Evolutionary conservation across 2,797 vertebrate species (phyloP).

Genomic region (Hylomyscus alleni): DNA sequence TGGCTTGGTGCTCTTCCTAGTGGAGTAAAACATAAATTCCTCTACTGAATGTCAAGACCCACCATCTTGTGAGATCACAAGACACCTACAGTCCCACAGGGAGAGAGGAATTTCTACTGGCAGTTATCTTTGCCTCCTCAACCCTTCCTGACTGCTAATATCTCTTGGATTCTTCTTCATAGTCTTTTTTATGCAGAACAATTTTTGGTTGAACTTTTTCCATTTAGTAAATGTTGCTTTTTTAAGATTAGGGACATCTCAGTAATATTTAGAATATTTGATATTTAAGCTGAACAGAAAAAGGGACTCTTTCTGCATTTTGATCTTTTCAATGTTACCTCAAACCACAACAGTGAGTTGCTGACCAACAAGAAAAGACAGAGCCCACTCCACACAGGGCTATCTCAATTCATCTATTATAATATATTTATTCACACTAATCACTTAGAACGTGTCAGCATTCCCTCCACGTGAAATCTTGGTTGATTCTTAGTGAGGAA

Average conservation of each 20-base stretch:
- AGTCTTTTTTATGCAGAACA: neutral
- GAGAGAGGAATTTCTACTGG: neutral
- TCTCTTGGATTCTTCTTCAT: constrained; percentile 2
- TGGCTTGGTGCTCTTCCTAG: neutral
- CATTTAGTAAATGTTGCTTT: constrained; percentile 33
- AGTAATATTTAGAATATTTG: constrained; percentile 46
- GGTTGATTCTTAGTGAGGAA: constrained; percentile 25
- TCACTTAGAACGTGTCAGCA: neutral
- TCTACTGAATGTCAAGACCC: neutral
- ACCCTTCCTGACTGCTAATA: neutral
- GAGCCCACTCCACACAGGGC: neutral
- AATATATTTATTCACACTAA: neutral
- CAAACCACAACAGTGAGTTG: constrained; percentile 8
- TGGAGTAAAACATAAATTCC: neutral
- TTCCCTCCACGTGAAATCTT: neutral
- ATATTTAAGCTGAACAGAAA: constrained; percentile 62
- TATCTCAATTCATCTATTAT: neutral
- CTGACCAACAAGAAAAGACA: neutral
- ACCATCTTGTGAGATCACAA: neutral
- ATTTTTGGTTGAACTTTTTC: neutral
- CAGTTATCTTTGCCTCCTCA: neutral
- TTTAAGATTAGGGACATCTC: constrained; percentile 31
- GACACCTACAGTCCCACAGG: neutral
- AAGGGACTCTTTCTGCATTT: constrained; percentile 30
- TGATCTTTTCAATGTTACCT: constrained; percentile 40